Evolutionary conservation across 2,888 invertebrate genomes (phyloP).

Genomic region (Agonopterix heracliana): DNA sequence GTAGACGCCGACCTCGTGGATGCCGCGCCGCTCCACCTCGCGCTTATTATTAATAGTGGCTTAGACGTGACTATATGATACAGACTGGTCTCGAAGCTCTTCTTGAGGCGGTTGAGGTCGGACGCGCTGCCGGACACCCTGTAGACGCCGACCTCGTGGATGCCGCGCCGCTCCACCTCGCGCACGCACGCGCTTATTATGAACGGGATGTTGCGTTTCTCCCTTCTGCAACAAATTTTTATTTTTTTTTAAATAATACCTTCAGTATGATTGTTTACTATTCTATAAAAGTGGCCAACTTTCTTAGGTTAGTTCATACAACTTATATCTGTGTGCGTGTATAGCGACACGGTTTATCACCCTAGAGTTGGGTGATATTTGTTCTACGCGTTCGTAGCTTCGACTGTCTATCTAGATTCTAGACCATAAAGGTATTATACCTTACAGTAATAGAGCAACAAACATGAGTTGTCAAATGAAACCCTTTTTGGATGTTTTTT

Average conservation of each 20-base stretch:
- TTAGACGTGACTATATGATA: no score
- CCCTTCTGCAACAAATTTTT: conserved; percentile 78
- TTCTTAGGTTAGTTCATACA: not conserved
- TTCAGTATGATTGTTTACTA: not conserved
- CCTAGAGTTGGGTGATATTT: not conserved
- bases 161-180: conserved; percentile 93
- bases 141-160: conserved; percentile 94
- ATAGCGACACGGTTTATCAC: no score
- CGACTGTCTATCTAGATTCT: no score
- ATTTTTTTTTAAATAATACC: not conserved
- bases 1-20: no score
- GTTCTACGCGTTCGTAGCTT: not conserved
- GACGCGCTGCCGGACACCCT: conserved; percentile 95
- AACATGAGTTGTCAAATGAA: no score
- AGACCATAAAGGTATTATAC: no score
- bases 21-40: no score
- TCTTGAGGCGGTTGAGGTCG: conserved; percentile 91
- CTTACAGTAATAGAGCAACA: no score
- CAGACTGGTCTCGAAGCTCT: conserved; percentile 96
- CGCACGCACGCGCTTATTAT: conserved; percentile 93
- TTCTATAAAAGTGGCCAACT: no score
- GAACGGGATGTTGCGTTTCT: conserved; percentile 90
- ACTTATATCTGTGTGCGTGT: no score
- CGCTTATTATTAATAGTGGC: no score
- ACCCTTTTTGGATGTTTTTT: no score